phyloP scores from a whole-genome alignment of 2,888 invertebrate species.

The Cerastis leucographa region DNA sequence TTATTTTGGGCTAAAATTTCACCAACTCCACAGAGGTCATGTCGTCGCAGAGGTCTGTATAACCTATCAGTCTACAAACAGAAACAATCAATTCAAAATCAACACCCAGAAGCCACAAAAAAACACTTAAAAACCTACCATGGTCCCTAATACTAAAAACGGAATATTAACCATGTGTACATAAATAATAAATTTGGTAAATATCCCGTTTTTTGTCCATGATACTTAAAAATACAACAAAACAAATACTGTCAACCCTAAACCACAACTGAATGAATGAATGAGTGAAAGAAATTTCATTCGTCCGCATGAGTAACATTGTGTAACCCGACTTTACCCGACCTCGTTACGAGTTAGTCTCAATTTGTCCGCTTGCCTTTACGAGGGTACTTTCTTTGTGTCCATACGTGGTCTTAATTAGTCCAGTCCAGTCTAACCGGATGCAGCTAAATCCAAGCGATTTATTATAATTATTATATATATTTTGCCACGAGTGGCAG shows the following conservation, averaged over 20 bases:
- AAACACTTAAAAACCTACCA: not conserved
- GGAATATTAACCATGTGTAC: too few relatives aligned
- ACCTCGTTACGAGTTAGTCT: conserved; percentile 62
- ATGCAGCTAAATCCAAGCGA: not conserved
- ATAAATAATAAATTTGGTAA: too few relatives aligned
- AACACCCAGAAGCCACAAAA: not conserved
- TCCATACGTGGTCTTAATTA: conserved; percentile 52
- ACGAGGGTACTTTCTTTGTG: conserved; percentile 50
- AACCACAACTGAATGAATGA: conserved; percentile 60
- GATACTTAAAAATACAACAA: not conserved
- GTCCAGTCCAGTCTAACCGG: conserved; percentile 2
- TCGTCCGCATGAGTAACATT: conserved; percentile 66
- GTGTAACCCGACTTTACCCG: conserved; percentile 62
- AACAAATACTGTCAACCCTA: conserved; percentile 44
- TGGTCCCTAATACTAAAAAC: too few relatives aligned
- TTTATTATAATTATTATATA: too few relatives aligned
- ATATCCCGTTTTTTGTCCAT: too few relatives aligned
- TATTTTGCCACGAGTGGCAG: too few relatives aligned
- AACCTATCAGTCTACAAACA: too few relatives aligned
- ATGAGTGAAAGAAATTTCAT: conserved; percentile 69
- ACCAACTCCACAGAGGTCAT: too few relatives aligned
- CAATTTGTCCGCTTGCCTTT: conserved; percentile 60
- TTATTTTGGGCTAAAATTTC: too few relatives aligned
- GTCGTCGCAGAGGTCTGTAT: too few relatives aligned
- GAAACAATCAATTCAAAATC: not conserved